Base-by-base conservation (phyloP, 2,888 invertebrate genomes). In the Isoperla grammatica region DNA sequence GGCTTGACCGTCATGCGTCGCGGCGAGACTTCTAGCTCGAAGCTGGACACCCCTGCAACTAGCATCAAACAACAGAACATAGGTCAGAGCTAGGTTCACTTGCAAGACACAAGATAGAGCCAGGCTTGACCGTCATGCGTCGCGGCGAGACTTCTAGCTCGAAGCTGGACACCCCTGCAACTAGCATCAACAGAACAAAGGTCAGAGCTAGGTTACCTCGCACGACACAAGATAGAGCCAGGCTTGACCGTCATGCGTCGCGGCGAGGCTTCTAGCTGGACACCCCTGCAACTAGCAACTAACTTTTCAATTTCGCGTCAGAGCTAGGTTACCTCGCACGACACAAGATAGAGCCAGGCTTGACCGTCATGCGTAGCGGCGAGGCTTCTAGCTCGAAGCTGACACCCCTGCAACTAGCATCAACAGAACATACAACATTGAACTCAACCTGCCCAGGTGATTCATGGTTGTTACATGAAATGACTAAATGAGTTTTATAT, bases 1-100 rank as follows among this genome's bases (percentile, higher is more conserved):
- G 53, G 53, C 9, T 19, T 37, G 11, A 53, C 39, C 1, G 53
- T 53, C 39, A 53, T 37, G 13, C 53, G 53, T 9, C 53, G 53
- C 15, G 53, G 53, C 39, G 35, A 35, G 53, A 53, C 20, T n/a
- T 19, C 5, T 4, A 53, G 17, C 6, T 53, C 53, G 12, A 39
- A 53, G 11, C 39, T 6, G 19, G 29, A 4, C 29, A 29, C 29
- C 8, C 29, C 29, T 29, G 29, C 29, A 29, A n/a, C n/a, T n/a
- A n/a, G n/a, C n/a, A n/a, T n/a, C n/a, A n/a, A n/a, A n/a, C n/a
- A n/a, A n/a, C n/a, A n/a, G n/a, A n/a, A n/a, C n/a, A n/a, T n/a
- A n/a, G n/a, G 17, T 17, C 37, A 37, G 37, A 5, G 11, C 35
- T 17, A 6, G 53, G 19, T 9, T 19, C 39, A 11, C n/a, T 17